Base-by-base conservation (phyloP, 2,888 invertebrate species). In the Metallyticus violacea region DNA sequence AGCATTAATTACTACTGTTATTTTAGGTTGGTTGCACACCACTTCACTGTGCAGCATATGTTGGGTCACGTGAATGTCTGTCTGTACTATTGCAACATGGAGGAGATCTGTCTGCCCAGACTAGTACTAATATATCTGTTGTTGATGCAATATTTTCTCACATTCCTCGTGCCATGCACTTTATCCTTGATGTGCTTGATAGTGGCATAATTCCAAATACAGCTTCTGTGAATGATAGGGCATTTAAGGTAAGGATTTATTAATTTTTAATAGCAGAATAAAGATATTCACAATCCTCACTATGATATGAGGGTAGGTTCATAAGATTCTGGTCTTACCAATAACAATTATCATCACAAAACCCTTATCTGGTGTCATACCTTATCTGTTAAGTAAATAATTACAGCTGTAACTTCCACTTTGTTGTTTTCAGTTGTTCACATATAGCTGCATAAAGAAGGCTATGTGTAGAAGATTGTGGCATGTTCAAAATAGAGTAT, bases 21-120 rank as follows among this genome's bases (percentile, higher is more conserved):
- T 80, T 82, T 27, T 88, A 89, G 89, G 89, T 90, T 25, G 91
- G 92, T 62, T 91, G 93, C 9, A 93, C 94, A 25, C 92, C 94
- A 22, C 91, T 94, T 9, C 94, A 94, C 89, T 91, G 92, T 86
- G 94, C 94, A 27, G 93, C 93, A 22, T 92, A 91, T 87, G 91
- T 92, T 87, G 93, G 93, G 29, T 92, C 93, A 87, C 91, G 92
- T 77, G 92, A 92, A 82, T 93, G 93, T 89, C 90, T 93, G 77
- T 91, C 91, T 88, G 89, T 92, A 79, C 90, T 94, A 77, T 90
- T 94, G 84, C 91, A 92, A 26, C 89, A 90, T 77, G 92, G 92
- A 22, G 91, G 91, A 30, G 91, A 91, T 89, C 88, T 92, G 86
- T 90, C 91, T 2, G 90, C 91, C 26, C 87, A 89, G 85, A 90